Base-by-base conservation (phyloP, 92 coral and sea anemone species). In the Parazoanthus swiftii region DNA sequence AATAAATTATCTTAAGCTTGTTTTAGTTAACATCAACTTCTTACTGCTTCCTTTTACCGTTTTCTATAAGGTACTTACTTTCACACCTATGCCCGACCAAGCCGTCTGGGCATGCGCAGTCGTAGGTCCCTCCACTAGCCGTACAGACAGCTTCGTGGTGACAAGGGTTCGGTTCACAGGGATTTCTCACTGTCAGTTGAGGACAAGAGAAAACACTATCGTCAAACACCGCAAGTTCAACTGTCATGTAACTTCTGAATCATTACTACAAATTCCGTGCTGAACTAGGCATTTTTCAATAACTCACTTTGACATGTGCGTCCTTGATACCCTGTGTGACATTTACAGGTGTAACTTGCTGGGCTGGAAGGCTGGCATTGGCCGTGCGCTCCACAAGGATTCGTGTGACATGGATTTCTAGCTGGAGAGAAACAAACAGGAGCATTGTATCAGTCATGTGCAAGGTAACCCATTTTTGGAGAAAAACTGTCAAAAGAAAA, bases 81-180 rank as follows among this genome's bases (percentile, higher is more conserved):
- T 92, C 90, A 63, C 95, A 95, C 79, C 39, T 88, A 44, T 83
- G 71, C 54, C 98, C 98, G 3, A 70, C 43, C 77, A 86, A 95
- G 14, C 94, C 98, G 37, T 66, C 84, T 35, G 89, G 88, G 50
- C 99, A 97, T 37, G 92, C 91, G 85, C 99, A 97, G 39, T 95
- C 92, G 50, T 89, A 94, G 73, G 80, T 89, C n/a, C 54, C 90
- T 21, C 92, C 92, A 68, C 91, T 90, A 33, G 83, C 90, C 14
- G 93, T 77, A 81, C 99, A 97, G 42, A 91, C 76, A 6, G 94
- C 99, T 18, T 88, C 89, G 44, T 97, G 93, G 26, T 85, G 92
- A 78, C 99, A 97, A 11, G 99, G 99, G 70, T 90, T 95, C 8
- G 96, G 95, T 35, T 89, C 91, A 79, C 99, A 96, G 0, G 94